phyloP scores from a whole-genome alignment of 1,140 invertebrate species.

The Amyelois transitella region DNA sequence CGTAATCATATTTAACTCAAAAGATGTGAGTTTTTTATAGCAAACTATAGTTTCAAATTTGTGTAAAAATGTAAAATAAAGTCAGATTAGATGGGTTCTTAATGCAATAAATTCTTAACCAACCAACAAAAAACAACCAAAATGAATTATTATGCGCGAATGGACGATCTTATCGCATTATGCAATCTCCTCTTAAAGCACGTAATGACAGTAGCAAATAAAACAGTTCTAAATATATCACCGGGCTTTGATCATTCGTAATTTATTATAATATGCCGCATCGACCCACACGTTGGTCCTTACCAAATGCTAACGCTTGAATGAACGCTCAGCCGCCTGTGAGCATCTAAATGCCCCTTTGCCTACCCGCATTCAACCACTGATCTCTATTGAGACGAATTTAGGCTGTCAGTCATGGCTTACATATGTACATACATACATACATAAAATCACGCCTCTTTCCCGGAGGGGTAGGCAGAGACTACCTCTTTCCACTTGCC shows the following conservation, averaged over 20 bases:
- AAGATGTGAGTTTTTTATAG: too few relatives aligned
- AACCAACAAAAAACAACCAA: too few relatives aligned
- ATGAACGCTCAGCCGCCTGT: slow-evolving; percentile 24
- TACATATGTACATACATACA: neutral
- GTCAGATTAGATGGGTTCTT: too few relatives aligned
- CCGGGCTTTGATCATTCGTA: slow-evolving; percentile 14
- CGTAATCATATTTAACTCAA: too few relatives aligned
- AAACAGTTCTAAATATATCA: slow-evolving; percentile 1
- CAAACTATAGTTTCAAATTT: too few relatives aligned
- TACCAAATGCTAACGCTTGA: slow-evolving; percentile 16
- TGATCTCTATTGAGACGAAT: slow-evolving; percentile 16
- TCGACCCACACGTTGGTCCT: slow-evolving; percentile 13
- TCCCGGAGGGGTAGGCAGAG: too few relatives aligned
- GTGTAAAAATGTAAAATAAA: too few relatives aligned
- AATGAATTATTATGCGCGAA: too few relatives aligned
- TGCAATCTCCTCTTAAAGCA: too few relatives aligned
- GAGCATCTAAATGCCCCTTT: slow-evolving; percentile 27
- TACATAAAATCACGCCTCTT: neutral
- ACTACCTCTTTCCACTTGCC: too few relatives aligned
- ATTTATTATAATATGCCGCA: neutral
- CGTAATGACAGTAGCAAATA: neutral
- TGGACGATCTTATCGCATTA: too few relatives aligned
- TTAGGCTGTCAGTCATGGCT: neutral
- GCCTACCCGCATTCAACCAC: slow-evolving; percentile 20
- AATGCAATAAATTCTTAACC: too few relatives aligned